Evolutionary conservation across 2,888 invertebrate genomes (phyloP).

Genomic region (Diplolepis rosae): DNA sequence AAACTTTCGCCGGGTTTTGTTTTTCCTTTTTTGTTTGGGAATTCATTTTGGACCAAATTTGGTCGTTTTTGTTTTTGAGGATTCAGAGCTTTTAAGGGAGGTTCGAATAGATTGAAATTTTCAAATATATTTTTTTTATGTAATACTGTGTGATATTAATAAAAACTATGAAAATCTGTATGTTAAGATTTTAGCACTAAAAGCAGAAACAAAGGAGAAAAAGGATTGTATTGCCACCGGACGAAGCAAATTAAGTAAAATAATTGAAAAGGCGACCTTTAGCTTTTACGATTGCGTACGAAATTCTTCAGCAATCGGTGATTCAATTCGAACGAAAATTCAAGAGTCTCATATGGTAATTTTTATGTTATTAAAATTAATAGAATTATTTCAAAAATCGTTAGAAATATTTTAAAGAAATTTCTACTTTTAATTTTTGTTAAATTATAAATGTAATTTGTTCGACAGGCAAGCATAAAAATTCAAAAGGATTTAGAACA

Average conservation of each 20-base stretch:
- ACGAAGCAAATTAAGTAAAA: not conserved
- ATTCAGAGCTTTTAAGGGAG: no score
- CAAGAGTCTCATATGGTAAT: not conserved
- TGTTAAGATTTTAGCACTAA: not conserved
- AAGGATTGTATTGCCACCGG: not conserved
- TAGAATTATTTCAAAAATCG: not conserved
- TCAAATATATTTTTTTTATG: no score
- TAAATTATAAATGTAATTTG: not conserved
- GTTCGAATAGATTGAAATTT: no score
- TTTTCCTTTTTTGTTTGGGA: no score
- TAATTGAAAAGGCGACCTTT: not conserved
- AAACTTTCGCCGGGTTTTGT: no score
- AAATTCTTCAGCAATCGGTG: not conserved
- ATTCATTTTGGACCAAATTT: no score
- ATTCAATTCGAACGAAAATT: not conserved
- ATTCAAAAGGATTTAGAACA: not conserved
- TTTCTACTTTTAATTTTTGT: no score
- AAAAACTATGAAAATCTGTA: no score
- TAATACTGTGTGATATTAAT: no score
- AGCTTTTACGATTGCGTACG: not conserved
- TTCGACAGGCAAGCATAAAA: not conserved
- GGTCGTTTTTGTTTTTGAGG: no score
- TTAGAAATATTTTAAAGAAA: not conserved
- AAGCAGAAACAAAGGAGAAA: not conserved
- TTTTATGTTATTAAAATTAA: not conserved